phyloP scores from a whole-genome alignment of 2,888 invertebrate species.

The Prenolepis imparis region DNA sequence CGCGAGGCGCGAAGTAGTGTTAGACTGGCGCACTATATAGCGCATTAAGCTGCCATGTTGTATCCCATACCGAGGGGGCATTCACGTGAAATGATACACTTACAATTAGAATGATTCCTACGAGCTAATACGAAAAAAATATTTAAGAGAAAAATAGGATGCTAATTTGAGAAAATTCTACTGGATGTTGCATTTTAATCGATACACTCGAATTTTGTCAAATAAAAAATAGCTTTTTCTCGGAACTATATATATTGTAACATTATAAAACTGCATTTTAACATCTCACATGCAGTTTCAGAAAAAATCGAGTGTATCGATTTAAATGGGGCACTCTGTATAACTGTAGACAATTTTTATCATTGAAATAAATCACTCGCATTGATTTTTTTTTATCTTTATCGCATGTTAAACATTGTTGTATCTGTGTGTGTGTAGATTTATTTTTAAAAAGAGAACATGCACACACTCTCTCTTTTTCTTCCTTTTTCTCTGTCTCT shows the following conservation, averaged over 20 bases:
- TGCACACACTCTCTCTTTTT: neutral
- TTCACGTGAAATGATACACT: constrained; percentile 17
- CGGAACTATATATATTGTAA: too few relatives aligned
- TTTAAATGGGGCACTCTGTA: neutral
- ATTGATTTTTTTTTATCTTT: neutral
- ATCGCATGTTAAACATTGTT: neutral
- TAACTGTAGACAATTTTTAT: neutral
- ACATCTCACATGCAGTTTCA: neutral
- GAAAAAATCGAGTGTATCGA: neutral
- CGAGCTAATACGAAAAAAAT: too few relatives aligned
- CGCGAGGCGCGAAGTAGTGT: constrained; percentile 41
- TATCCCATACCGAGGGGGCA: neutral
- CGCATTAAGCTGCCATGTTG: neutral
- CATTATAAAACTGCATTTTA: too few relatives aligned
- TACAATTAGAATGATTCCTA: constrained; percentile 5
- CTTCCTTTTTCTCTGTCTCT: neutral
- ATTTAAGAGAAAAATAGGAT: neutral
- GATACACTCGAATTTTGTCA: neutral
- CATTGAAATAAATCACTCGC: neutral
- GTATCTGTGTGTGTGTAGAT: neutral
- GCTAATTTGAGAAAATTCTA: neutral
- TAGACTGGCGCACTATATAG: constrained; percentile 17
- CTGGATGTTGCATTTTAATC: neutral
- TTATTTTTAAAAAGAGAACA: neutral
- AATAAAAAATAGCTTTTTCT: neutral